Evolutionary conservation across 2,113 vertebrate species (phyloP).

Genomic region (Ochotona princeps): DNA sequence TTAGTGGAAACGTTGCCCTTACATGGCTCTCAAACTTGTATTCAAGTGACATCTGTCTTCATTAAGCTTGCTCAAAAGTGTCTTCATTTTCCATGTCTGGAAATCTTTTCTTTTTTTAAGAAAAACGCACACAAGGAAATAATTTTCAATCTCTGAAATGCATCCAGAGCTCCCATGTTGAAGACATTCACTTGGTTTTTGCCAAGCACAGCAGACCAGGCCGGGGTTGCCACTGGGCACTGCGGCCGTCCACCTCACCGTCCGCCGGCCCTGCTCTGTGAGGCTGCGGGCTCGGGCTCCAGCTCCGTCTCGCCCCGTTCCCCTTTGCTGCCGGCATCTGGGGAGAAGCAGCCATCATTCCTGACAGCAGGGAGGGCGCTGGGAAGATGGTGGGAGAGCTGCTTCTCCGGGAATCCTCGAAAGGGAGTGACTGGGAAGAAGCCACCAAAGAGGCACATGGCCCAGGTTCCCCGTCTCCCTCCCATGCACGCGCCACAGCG

Average conservation of each 20-base stretch:
- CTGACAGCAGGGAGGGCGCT: not conserved
- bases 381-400: not conserved
- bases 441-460: not conserved
- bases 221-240: too few species aligned
- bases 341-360: not conserved
- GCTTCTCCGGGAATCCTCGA: not conserved
- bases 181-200: slow-evolving; percentile 32
- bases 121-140: slow-evolving; percentile 72
- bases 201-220: not conserved
- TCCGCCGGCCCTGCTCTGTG: not conserved
- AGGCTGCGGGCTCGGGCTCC: not conserved
- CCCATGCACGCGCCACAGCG: fast-evolving
- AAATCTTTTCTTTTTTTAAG: slow-evolving; percentile 55
- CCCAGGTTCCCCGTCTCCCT: too few species aligned
- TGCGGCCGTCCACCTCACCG: too few species aligned
- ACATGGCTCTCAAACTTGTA: not conserved
- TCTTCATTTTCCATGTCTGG: slow-evolving; percentile 69
- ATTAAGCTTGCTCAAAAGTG: slow-evolving; percentile 44
- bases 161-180: slow-evolving; percentile 57
- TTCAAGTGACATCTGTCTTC: slow-evolving; percentile 36
- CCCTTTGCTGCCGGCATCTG: not conserved
- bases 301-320: not conserved
- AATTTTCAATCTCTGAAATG: slow-evolving; percentile 65
- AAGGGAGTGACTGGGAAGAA: not conserved
- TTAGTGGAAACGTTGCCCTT: fast-evolving